A percentile compares a stretch with the other conserved stretches of the same genome.
These are phyloP conservation scores for Stratiolaelaps scimitus DNA, from an alignment of 1,140 invertebrate species.

Conservation along the genomic window DNA sequence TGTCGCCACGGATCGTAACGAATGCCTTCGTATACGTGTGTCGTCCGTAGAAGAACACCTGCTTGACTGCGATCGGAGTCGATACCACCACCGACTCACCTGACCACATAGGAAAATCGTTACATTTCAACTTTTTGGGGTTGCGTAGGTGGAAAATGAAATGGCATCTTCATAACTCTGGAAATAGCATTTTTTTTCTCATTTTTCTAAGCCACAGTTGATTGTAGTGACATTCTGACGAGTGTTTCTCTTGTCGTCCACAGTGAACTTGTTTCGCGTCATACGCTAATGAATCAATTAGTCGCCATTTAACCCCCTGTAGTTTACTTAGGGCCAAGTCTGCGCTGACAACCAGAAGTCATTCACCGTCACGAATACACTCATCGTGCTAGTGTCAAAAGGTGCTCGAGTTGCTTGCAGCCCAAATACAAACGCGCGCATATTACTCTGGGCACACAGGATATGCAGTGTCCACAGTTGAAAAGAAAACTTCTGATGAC, in stretches of 20 bases:
- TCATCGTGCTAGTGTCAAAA: too few relatives aligned
- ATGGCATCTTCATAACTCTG: not conserved
- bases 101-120: not conserved
- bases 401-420: too few relatives aligned
- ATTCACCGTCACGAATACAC: too few relatives aligned
- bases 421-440: too few relatives aligned
- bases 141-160: not conserved
- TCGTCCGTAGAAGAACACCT: not conserved
- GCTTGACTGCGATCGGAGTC: not conserved
- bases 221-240: too few relatives aligned
- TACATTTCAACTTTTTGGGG: not conserved
- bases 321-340: too few relatives aligned
- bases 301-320: too few relatives aligned
- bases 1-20: not conserved
- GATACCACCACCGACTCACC: not conserved
- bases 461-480: not conserved
- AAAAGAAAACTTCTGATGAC: not conserved
- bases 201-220: not conserved
- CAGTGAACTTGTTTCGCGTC: too few relatives aligned
- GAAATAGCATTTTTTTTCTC: not conserved
- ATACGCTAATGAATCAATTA: too few relatives aligned
- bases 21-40: not conserved
- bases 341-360: too few relatives aligned
- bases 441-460: too few relatives aligned
- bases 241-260: too few relatives aligned